phyloP scores from a whole-genome alignment of 2,888 invertebrate species.

The Netelia inedita region DNA sequence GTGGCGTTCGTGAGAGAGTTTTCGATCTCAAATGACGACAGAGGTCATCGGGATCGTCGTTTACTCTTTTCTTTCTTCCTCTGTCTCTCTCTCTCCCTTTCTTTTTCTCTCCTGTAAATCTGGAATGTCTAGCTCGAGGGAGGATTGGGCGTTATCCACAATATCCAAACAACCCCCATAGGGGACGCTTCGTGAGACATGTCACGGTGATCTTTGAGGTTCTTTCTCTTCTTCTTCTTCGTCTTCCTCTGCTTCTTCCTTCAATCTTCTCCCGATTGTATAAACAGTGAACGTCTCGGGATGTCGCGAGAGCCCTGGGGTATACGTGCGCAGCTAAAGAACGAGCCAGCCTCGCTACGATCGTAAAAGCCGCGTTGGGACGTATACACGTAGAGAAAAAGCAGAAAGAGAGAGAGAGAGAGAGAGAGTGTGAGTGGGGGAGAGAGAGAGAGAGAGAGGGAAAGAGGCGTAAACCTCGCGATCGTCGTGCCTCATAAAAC shows the following conservation, averaged over 20 bases:
- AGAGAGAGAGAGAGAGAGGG: conserved; percentile 48
- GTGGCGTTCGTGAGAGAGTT: conserved; percentile 13
- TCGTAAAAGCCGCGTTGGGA: conserved; percentile 75
- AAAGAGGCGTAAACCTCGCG: conserved; percentile 68
- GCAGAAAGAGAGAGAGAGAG: conserved; percentile 19
- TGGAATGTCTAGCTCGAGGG: conserved; percentile 38
- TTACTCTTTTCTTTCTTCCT: not conserved
- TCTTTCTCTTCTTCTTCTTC: not conserved
- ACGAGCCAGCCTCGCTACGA: conserved; percentile 73
- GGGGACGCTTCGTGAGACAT: conserved; percentile 53
- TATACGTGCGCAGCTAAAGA: conserved; percentile 63
- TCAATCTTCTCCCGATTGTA: conserved; percentile 36
- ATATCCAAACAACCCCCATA: conserved; percentile 44
- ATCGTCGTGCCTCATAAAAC: conserved; percentile 76
- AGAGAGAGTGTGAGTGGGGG: conserved; percentile 22
- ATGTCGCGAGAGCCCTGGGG: conserved; percentile 69
- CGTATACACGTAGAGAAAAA: conserved; percentile 40
- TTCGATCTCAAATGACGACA: conserved; percentile 34
- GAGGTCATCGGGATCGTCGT: conserved; percentile 24
- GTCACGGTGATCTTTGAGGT: conserved; percentile 40
- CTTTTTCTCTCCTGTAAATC: not conserved
- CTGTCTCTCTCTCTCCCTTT: not conserved
- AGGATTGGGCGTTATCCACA: conserved; percentile 41
- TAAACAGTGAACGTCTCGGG: conserved; percentile 50
- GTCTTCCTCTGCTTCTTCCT: conserved; percentile 46